phyloP scores from a whole-genome alignment of 2,113 vertebrate species.

The Corythaeola cristata region DNA sequence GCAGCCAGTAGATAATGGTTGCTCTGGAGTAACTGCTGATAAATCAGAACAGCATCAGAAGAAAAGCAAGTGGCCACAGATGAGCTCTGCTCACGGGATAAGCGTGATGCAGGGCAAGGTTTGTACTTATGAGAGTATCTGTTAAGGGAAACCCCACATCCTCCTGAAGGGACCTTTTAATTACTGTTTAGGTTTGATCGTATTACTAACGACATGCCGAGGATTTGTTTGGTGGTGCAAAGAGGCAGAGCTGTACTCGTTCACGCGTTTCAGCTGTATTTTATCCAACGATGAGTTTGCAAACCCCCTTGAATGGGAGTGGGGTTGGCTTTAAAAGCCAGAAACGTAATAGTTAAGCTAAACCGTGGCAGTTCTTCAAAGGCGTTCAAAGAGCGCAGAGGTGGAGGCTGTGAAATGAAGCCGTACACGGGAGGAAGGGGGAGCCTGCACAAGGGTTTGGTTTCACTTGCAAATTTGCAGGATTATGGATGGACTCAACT shows the following conservation, averaged over 20 bases:
- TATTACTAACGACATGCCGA: background rate
- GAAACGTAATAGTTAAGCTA: background rate
- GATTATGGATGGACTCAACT: background rate
- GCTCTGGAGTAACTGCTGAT: background rate
- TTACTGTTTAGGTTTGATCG: background rate
- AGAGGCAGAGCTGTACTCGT: background rate
- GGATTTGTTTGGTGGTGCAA: background rate
- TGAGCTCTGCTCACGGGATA: accelerated
- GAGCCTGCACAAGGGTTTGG: background rate
- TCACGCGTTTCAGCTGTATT: background rate
- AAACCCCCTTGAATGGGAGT: background rate
- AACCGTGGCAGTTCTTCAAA: background rate
- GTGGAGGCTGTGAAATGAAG: background rate
- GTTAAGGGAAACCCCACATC: background rate
- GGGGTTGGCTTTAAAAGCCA: background rate
- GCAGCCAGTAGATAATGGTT: background rate
- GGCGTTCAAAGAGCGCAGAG: background rate
- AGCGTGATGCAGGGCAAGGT: accelerated
- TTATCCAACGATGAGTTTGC: background rate
- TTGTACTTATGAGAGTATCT: background rate
- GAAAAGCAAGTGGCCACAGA: background rate
- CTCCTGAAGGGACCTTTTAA: background rate
- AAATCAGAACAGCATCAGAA: background rate
- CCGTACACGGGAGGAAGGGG: background rate
- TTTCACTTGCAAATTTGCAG: background rate